phyloP scores from a whole-genome alignment of 2,888 invertebrate species.

The Melinopterus prodromus region DNA sequence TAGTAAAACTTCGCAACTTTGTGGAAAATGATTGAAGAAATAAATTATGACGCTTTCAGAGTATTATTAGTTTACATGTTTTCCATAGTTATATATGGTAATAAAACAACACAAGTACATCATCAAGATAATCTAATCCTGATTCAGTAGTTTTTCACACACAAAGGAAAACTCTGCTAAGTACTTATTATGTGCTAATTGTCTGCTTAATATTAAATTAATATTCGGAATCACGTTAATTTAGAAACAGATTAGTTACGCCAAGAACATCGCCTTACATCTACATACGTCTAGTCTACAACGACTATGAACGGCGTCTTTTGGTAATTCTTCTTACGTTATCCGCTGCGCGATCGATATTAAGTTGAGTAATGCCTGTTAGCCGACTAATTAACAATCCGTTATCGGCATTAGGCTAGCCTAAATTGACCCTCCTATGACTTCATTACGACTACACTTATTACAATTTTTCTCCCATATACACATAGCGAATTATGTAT shows the following conservation, averaged over 20 bases:
- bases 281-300: neutral
- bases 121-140: neutral
- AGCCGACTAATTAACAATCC: neutral
- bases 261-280: neutral
- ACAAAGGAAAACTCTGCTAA: neutral
- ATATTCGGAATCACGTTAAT: slow-evolving; percentile 4
- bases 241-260: slow-evolving; percentile 4
- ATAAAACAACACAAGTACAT: neutral
- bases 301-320: neutral
- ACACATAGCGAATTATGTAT: neutral
- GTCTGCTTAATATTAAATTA: neutral
- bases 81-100: neutral
- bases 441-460: neutral
- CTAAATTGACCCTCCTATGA: neutral
- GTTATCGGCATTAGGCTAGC: neutral
- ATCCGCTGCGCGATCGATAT: neutral
- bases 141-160: neutral
- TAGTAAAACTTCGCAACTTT: no score
- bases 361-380: neutral
- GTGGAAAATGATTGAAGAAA: no score
- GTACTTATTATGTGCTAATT: neutral
- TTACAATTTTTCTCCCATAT: neutral
- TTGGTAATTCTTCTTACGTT: neutral
- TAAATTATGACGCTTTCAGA: no score
- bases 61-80: neutral